Evolutionary conservation across 2,797 vertebrate genomes (phyloP).

Genomic region (Mormyrus hasselquistii): DNA sequence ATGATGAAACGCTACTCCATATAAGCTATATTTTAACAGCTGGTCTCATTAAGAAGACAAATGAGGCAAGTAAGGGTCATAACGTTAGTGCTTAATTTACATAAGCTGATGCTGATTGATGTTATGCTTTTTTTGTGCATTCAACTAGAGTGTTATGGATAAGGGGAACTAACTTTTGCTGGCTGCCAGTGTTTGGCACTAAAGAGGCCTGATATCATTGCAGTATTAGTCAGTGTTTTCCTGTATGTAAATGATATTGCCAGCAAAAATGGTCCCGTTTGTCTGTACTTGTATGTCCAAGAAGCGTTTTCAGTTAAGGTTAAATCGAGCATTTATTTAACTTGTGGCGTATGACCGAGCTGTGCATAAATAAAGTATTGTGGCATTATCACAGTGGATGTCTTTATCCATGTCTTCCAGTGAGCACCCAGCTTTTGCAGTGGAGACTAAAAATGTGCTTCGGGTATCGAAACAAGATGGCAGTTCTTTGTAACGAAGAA

Average conservation of each 20-base stretch:
- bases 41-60: slow-evolving; percentile 15
- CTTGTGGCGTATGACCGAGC: not conserved
- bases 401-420: not conserved
- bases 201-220: not conserved
- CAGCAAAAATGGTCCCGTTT: not conserved
- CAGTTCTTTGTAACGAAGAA: not conserved
- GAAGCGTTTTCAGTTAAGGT: not conserved
- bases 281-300: not conserved
- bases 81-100: slow-evolving; percentile 2
- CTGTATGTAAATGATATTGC: not conserved
- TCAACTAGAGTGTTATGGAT: not conserved
- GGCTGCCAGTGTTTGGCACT: not conserved
- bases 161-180: not conserved
- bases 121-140: not conserved
- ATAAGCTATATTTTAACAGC: slow-evolving; percentile 3
- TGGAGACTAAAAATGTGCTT: not conserved
- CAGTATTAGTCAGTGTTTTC: slow-evolving; percentile 2
- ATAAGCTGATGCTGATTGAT: not conserved
- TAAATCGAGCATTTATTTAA: not conserved
- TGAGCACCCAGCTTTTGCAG: not conserved
- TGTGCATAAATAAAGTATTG: not conserved
- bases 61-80: not conserved
- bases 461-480: not conserved
- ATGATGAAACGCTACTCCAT: not conserved
- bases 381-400: not conserved